Base-by-base conservation (phyloP, 2,113 vertebrate genomes). In the Coregonus clupeaformis region DNA sequence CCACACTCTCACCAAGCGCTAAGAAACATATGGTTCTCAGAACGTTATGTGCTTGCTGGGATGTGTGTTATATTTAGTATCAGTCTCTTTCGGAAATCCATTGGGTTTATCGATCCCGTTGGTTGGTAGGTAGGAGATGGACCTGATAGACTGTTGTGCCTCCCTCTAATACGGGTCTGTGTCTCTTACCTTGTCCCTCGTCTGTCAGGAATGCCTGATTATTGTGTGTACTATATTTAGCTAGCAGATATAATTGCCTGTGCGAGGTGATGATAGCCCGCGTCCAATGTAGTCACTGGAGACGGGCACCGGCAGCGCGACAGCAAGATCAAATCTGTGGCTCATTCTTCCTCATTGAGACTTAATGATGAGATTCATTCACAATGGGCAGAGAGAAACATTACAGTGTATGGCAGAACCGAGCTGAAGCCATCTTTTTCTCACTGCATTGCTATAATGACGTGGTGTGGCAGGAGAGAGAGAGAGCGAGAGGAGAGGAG, bases 141-240 rank as follows among this genome's bases (percentile, higher is more conserved):
- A 71, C 80, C 75, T 47, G 63, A 69, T 77, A 32, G 77, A 72
- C 14, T 55, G 36, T 42, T 42, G 36, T 70, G 79, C 78, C 49
- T 24, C 70, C 60, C 70, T 69, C 47, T 68, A 65, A 68, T 13
- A 70, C 71, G 30, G 59, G 59, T 70, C 77, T 82, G 77, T 63
- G 83, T 71, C 79, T 81, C 78, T 79, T 55, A 59, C 73, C 74
- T 68, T 64, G 77, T 84, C 78, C 73, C 74, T 73, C 14, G 76
- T 87, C 87, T 89, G 81, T 87, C 85, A 87, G 77, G 81, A 88
- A 79, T 80, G 80, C 82, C 79, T 90, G 84, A 90, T 91, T 89
- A 87, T 91, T 85, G 79, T 76, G 75, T 88, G 84, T 89, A 87
- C 90, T 88, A 89, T 91, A 89, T 90, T 89, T 87, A 89, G 87